Evolutionary conservation across 2,113 vertebrate genomes (phyloP), one percentile per base, ranked within the genome.

Genomic region (Apus apus): DNA sequence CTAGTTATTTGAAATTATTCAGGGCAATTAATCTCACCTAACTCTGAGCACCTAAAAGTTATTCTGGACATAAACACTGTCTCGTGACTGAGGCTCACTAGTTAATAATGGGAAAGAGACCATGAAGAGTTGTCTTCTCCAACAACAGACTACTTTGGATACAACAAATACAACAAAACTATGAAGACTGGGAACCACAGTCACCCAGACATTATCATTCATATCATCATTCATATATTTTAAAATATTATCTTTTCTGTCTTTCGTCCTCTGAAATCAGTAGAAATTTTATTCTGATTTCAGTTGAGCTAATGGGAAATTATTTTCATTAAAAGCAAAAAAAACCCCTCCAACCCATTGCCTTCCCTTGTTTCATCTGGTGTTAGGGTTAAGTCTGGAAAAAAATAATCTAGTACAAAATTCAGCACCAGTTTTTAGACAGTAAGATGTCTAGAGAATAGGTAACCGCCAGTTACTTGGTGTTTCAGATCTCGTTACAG

Each of bases 321-420:
- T 1, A 43, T 13, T 61, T 4, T 29, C 50, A 43, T 48, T 25
- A 71, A 62, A 82, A 80, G 4, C 2, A 87, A 61, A 57, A 65
- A 7, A 0, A 38, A 38, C 38, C 1, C 5, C 9, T 13, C 9
- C 61, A 48, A 8, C 0, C 6, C 0, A 1, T 68, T 74, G 13
- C 19, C 22, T 82, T 51, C 21, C 16, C 11, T 75, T 73, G 5
- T 71, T 87, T 91, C 23, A 26, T 65, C 61, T 56, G 23, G 5
- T 60, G 4, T 80, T 45, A 65, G 13, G 2, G 5, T 61, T 70
- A 61, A 27, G 13, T 7, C 15, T 93, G 34, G 19, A 78, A 91
- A 85, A 78, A 2, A 78, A 25, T n/a, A 68, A 32, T n/a, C 19
- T 43, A 45, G 25, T 34, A 34, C 15, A 81, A 89, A 95, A 82